phyloP scores from a whole-genome alignment of 2,797 vertebrate species.

The Scyliorhinus canicula region DNA sequence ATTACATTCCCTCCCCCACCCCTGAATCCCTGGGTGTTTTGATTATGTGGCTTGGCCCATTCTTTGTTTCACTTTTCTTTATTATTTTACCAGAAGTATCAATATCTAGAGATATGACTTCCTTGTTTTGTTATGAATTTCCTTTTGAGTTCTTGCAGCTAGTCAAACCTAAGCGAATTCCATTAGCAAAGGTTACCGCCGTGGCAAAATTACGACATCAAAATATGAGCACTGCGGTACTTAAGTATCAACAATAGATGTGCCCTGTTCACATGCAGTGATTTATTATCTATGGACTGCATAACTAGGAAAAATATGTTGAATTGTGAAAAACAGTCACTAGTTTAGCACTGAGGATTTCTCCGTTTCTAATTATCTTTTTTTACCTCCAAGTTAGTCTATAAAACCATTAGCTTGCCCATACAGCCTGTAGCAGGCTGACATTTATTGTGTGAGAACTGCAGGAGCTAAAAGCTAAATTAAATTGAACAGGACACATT shows the following conservation, averaged over 20 bases:
- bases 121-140: background rate
- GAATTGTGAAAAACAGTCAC: background rate
- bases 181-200: background rate
- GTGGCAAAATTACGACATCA: background rate
- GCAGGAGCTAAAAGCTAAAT: background rate
- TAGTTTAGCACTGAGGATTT: background rate
- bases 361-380: background rate
- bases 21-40: background rate
- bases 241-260: background rate
- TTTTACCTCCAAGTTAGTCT: background rate
- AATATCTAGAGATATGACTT: background rate
- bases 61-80: background rate
- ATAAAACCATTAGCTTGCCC: background rate
- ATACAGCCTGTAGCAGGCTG: background rate
- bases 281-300: background rate
- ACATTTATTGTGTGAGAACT: background rate
- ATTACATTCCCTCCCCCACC: background rate
- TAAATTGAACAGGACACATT: background rate
- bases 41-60: background rate
- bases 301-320: background rate
- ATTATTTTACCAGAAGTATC: background rate
- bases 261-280: background rate
- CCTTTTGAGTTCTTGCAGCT: background rate
- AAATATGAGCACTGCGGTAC: background rate
- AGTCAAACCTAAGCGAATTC: background rate